Evolutionary conservation across 1,140 invertebrate genomes (phyloP), one percentile per base, ranked within the genome.

Genomic region (Drosophila sucinea): DNA sequence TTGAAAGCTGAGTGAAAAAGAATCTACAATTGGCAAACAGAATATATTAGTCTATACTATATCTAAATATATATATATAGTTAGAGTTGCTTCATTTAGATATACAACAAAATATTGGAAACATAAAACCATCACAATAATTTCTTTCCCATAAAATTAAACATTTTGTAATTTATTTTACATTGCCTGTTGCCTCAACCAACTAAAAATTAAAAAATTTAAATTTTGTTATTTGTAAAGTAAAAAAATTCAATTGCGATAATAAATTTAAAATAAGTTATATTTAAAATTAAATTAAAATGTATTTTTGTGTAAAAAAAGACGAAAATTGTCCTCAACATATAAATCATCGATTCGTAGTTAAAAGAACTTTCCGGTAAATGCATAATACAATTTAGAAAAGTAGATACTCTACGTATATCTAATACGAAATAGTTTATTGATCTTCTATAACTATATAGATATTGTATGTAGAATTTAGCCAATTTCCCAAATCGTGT

Each of bases 191-290:
- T 77, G 67, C 78, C 82, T 85, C 23, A 51, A 47, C 4, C 17
- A 47, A 51, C 56, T 17, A n/a, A 23, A 25, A 35, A 58, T 32
- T 58, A 33, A 56, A 27, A 58, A 70, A 79, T 75, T 25, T 6
- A 51, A 62, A 85, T 84, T 81, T 70, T 85, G 77, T 85, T 85
- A 82, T 76, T 41, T 85, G 83, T 86, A 87, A 82, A 85, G 85
- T 72, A 70, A 66, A 82, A 17, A 72, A 54, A 77, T 54, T 44
- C 68, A 44, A 77, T 77, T 67, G 73, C 73, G 76, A 77, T 70
- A 77, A 56, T 77, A 77, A 61, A 65, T 51, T 61, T 82, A 76
- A 81, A 62, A 68, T 68, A 79, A 78, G 67, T 65, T 65, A 78
- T 69, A 58, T 74, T 70, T 67, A 47, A 85, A 63, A 57, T 1